Percentiles rank a stretch among this genome's conserved stretches.
Conservation (phyloP, 2,797 vertebrate species). For the Euthynnus affinis region DNA sequence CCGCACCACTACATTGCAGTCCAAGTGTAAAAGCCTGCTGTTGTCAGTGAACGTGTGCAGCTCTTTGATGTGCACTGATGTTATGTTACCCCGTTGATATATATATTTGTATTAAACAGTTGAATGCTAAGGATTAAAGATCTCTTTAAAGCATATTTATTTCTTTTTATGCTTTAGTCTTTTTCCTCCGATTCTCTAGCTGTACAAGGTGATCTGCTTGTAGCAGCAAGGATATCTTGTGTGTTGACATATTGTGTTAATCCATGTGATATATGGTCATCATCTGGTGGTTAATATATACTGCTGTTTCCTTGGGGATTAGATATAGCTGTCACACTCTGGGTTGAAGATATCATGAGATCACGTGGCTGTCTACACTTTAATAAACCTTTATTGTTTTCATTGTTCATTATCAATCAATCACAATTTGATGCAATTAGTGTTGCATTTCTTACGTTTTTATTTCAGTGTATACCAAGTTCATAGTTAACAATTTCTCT, state of each 20-base stretch:
- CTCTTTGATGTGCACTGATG: conserved; percentile 53
- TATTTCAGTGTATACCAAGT: conserved; percentile 25
- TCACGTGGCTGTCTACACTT: conserved; percentile 43
- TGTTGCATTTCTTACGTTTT: conserved; percentile 8
- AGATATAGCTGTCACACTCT: conserved; percentile 57
- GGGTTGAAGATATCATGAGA: conserved; percentile 53
- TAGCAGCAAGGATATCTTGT: conserved; percentile 43
- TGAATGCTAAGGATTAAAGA: conserved; percentile 6
- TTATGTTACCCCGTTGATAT: conserved; percentile 37
- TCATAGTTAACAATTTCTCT: conserved; percentile 44
- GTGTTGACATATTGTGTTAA: conserved; percentile 66
- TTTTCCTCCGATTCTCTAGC: conserved; percentile 11
- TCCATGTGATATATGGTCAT: conserved; percentile 62
- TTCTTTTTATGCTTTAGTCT: conserved; percentile 11
- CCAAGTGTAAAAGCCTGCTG: conserved; percentile 68
- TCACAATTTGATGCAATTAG: conserved; percentile 63
- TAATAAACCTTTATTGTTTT: conserved; percentile 72
- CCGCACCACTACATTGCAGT: conserved; percentile 77
- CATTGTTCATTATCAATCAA: conserved; percentile 58
- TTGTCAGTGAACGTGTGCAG: conserved; percentile 52
- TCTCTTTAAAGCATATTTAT: background rate
- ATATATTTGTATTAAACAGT: conserved; percentile 2
- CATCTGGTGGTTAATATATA: conserved; percentile 62
- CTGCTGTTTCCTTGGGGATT: conserved; percentile 61
- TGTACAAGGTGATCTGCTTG: conserved; percentile 35